These are phyloP conservation scores for Malaclemys terrapin DNA, from an alignment of 2,113 vertebrate genomes.

Conservation along the genomic window DNA sequence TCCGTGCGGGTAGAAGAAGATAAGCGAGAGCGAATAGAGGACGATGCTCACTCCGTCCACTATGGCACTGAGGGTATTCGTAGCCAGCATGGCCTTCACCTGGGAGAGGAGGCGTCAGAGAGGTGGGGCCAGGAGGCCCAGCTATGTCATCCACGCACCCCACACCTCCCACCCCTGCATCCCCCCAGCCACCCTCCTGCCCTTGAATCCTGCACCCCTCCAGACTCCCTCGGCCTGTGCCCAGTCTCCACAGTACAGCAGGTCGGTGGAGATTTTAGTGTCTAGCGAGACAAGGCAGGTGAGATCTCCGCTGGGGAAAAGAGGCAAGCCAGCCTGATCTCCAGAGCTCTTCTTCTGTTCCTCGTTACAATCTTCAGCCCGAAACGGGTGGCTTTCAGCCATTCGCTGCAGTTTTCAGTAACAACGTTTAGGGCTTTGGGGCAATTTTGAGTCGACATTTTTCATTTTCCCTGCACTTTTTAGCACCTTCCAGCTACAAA, in stretches of 20 bases:
- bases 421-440: neutral
- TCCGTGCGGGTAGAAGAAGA: rapidly evolving
- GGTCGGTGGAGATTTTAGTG: no score
- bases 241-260: no score
- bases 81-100: neutral
- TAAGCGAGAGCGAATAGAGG: neutral
- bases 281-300: no score
- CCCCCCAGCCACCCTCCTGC: neutral
- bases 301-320: no score
- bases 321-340: no score
- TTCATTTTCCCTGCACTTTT: neutral
- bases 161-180: neutral
- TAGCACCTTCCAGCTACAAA: neutral
- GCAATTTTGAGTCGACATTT: neutral
- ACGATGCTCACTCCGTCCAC: neutral
- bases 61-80: neutral
- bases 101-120: neutral
- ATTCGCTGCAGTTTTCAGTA: neutral
- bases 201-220: neutral
- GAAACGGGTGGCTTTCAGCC: rapidly evolving
- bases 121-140: no score
- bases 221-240: neutral
- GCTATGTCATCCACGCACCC: no score
- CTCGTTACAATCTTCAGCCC: neutral
- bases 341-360: neutral